A percentile compares a stretch with the other conserved stretches of the same genome.
These are phyloP conservation scores for Spicauda simplicius DNA, from an alignment of 2,888 invertebrate genomes.

Conservation along the genomic window DNA sequence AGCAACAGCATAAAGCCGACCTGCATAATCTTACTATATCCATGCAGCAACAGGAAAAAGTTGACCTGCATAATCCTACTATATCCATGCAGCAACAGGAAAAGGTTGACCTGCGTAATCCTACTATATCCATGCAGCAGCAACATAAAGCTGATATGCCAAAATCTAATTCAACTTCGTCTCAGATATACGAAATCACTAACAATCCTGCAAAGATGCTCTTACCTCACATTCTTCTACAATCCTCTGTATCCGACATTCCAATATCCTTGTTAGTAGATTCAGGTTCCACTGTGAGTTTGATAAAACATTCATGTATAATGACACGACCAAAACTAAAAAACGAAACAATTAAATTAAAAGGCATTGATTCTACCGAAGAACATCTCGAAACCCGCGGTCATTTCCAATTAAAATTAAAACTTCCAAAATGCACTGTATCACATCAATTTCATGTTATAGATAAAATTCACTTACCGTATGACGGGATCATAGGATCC, in stretches of 20 bases:
- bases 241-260: slow-evolving; percentile 39
- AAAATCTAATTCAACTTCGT: neutral
- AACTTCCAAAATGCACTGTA: too few relatives aligned
- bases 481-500: slow-evolving; percentile 20
- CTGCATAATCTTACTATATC: too few relatives aligned
- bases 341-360: slow-evolving; percentile 1
- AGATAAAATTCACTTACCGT: too few relatives aligned
- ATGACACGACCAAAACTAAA: slow-evolving; percentile 30
- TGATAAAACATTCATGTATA: slow-evolving; percentile 45
- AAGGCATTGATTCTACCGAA: neutral
- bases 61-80: too few relatives aligned
- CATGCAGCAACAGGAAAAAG: too few relatives aligned
- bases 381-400: neutral
- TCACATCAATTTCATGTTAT: slow-evolving; percentile 23
- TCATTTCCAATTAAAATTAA: neutral
- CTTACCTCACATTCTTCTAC: slow-evolving; percentile 40
- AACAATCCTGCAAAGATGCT: slow-evolving; percentile 38
- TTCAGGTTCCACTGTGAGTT: slow-evolving; percentile 41
- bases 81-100: too few relatives aligned
- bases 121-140: too few relatives aligned
- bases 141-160: neutral
- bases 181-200: slow-evolving; percentile 35
- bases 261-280: slow-evolving; percentile 42
- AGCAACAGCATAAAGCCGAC: neutral
- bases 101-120: too few relatives aligned